Percentiles rank a stretch among this genome's conserved stretches.
These are phyloP conservation scores for Chelon labrosus DNA, from an alignment of 2,797 vertebrate genomes.

Conservation along the genomic window DNA sequence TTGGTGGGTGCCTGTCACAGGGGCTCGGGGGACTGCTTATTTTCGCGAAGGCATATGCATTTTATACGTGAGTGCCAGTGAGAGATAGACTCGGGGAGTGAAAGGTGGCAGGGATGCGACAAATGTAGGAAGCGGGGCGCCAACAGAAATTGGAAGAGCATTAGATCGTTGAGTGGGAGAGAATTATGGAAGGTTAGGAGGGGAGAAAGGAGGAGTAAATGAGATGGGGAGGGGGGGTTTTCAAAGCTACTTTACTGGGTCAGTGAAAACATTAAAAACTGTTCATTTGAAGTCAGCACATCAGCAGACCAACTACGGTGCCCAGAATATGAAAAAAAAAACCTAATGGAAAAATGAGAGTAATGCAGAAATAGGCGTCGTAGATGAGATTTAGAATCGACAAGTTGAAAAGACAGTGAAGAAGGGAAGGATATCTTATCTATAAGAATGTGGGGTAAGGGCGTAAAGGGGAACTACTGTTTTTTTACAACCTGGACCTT, in stretches of 20 bases:
- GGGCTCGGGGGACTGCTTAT: slow-evolving; percentile 63
- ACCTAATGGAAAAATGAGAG: slow-evolving; percentile 15
- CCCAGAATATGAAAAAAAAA: slow-evolving; percentile 23
- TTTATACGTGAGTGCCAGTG: slow-evolving; percentile 66
- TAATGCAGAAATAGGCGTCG: slow-evolving; percentile 40
- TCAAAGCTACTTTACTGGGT: slow-evolving; percentile 76
- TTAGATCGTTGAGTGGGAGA: slow-evolving; percentile 67
- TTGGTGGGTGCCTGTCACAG: slow-evolving; percentile 60
- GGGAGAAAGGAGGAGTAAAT: slow-evolving; percentile 53
- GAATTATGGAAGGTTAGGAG: slow-evolving; percentile 68
- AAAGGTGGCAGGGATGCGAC: slow-evolving; percentile 66
- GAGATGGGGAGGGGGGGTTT: slow-evolving; percentile 43
- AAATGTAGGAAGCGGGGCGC: slow-evolving; percentile 65
- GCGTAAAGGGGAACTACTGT: too few relatives aligned
- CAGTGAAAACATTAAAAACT: slow-evolving; percentile 67
- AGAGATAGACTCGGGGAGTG: slow-evolving; percentile 68
- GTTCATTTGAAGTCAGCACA: slow-evolving; percentile 64
- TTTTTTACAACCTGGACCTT: too few relatives aligned
- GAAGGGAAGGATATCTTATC: slow-evolving; percentile 23
- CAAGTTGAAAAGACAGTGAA: slow-evolving; percentile 42
- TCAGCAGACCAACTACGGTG: slow-evolving; percentile 52
- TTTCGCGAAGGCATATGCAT: slow-evolving; percentile 58
- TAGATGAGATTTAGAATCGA: slow-evolving; percentile 49
- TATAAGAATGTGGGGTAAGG: too few relatives aligned
- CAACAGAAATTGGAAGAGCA: slow-evolving; percentile 65